phyloP scores from a whole-genome alignment of 2,888 invertebrate species.

The Ecliptopera silaceata region DNA sequence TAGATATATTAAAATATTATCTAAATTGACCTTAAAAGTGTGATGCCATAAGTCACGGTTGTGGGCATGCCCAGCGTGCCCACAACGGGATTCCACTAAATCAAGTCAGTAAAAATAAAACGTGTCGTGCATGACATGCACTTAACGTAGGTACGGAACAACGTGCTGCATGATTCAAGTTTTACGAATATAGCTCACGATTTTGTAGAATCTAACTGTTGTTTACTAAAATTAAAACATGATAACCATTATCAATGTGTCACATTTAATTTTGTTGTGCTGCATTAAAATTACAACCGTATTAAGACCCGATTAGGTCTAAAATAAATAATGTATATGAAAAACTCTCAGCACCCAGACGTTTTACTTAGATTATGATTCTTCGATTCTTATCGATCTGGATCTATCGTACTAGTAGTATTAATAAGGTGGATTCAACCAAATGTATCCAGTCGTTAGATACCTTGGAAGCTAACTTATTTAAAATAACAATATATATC shows the following conservation, averaged over 20 bases:
- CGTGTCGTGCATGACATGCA: too few species aligned
- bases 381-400: conserved; percentile 16
- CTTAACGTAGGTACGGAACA: too few species aligned
- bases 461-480: neutral
- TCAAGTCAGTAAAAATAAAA: too few species aligned
- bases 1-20: too few species aligned
- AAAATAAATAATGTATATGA: neutral
- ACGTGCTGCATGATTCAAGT: too few species aligned
- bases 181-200: too few species aligned
- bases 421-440: conserved; percentile 4
- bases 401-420: conserved; percentile 8
- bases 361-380: conserved; percentile 10
- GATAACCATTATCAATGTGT: neutral
- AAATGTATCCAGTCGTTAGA: conserved; percentile 12
- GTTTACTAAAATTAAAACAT: neutral
- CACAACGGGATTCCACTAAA: too few species aligned
- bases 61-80: too few species aligned
- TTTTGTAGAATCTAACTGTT: neutral
- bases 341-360: conserved; percentile 4
- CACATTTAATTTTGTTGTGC: neutral
- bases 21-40: too few species aligned
- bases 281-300: neutral
- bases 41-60: too few species aligned
- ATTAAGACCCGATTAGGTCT: neutral
- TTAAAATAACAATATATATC: too few species aligned